A percentile compares a stretch with the other conserved stretches of the same genome.
phyloP scores from a whole-genome alignment of 2,888 invertebrate species.

The Aporophyla lueneburgensis region DNA sequence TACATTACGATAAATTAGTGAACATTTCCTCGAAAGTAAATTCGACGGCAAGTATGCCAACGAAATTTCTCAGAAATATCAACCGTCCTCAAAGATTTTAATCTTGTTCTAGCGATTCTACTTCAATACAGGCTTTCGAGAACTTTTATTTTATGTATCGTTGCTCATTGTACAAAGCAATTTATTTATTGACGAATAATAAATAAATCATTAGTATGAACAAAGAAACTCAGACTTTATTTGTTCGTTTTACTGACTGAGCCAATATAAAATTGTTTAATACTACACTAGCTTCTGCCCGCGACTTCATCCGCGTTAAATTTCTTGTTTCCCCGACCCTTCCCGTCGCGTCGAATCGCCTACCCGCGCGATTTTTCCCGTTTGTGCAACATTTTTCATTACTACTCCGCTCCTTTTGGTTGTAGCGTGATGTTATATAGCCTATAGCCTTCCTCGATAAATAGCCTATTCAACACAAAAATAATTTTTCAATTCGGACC shows the following conservation, averaged over 20 bases:
- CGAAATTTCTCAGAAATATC: not conserved
- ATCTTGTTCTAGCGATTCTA: not conserved
- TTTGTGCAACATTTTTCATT: too few species aligned
- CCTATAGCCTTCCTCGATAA: too few species aligned
- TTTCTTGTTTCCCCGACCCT: too few species aligned
- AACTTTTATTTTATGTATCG: not conserved
- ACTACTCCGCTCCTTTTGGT: too few species aligned
- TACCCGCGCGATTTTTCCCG: too few species aligned
- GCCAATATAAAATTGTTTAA: slow-evolving; percentile 20
- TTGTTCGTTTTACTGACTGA: slow-evolving; percentile 1
- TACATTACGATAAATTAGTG: slow-evolving; percentile 5
- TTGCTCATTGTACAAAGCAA: not conserved
- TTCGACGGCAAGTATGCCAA: not conserved
- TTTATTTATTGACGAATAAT: slow-evolving; percentile 13
- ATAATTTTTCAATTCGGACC: too few species aligned
- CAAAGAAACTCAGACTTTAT: slow-evolving; percentile 10
- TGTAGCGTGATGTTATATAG: too few species aligned
- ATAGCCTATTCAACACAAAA: too few species aligned
- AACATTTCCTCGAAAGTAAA: not conserved
- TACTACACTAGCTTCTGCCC: too few species aligned
- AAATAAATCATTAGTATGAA: slow-evolving; percentile 16
- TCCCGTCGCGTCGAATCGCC: too few species aligned
- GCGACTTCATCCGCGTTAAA: too few species aligned
- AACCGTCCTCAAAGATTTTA: not conserved
- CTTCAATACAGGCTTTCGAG: not conserved